These are phyloP conservation scores for Chunga burmeisteri DNA, from an alignment of 2,113 vertebrate species.

Conservation along the genomic window DNA sequence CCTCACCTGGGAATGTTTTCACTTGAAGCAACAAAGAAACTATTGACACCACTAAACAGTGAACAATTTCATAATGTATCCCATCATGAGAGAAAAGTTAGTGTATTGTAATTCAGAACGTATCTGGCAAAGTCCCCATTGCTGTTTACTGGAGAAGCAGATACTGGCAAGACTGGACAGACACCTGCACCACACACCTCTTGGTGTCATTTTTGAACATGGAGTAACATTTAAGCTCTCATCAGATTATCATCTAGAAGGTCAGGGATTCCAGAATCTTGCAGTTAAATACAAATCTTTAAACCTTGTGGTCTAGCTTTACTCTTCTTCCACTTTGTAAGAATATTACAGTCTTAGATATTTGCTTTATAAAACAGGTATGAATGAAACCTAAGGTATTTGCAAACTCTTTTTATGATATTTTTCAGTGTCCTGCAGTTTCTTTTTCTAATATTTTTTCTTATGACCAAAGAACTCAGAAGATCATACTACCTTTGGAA, in stretches of 20 bases:
- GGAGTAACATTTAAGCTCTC: background rate
- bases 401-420: background rate
- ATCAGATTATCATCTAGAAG: background rate
- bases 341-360: background rate
- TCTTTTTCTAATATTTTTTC: background rate
- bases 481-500: background rate
- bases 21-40: constrained; percentile 16
- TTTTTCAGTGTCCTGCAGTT: background rate
- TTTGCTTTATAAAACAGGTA: background rate
- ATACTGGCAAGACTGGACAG: background rate
- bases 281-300: background rate
- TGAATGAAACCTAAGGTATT: background rate
- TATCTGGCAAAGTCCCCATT: background rate
- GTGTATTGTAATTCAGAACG: background rate
- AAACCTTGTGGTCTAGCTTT: background rate
- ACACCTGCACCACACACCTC: background rate
- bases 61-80: background rate
- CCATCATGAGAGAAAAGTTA: background rate
- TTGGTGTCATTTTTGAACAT: background rate
- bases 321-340: background rate
- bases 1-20: background rate
- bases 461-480: background rate
- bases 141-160: background rate
- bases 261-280: background rate
- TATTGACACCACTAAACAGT: background rate